These are phyloP conservation scores for Paramacrobiotus metropolitanus DNA, from an alignment of 1,140 invertebrate species.

Conservation along the genomic window DNA sequence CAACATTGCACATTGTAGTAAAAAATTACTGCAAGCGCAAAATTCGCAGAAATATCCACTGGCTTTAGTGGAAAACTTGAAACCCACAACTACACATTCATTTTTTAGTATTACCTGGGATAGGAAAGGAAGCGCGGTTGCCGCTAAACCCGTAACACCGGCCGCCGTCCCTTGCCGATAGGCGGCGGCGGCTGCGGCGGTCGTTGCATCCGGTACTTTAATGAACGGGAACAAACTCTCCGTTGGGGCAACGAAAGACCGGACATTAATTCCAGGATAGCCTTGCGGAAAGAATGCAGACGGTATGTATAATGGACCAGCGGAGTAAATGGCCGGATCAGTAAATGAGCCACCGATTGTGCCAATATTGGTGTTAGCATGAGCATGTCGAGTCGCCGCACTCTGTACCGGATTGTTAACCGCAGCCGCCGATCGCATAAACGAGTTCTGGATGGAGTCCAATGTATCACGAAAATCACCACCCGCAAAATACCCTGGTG, in stretches of 20 bases:
- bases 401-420: background rate
- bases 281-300: background rate
- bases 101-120: background rate
- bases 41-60: too few species aligned
- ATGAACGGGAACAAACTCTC: background rate
- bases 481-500: too few species aligned
- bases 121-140: background rate
- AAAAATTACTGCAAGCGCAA: background rate
- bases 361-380: background rate
- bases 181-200: background rate
- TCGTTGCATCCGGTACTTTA: background rate
- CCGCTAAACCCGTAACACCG: background rate
- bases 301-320: background rate
- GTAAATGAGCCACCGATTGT: background rate
- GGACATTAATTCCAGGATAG: background rate
- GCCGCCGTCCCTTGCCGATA: background rate
- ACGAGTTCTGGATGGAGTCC: background rate
- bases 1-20: background rate
- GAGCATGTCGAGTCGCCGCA: background rate
- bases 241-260: background rate
- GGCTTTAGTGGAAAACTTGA: too few species aligned
- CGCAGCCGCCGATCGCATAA: background rate
- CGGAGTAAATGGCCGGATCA: conserved; percentile 1
- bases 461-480: background rate
- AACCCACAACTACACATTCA: too few species aligned